Conservation (phyloP, 2,113 vertebrate genomes). For the Bujurquina vittata region DNA sequence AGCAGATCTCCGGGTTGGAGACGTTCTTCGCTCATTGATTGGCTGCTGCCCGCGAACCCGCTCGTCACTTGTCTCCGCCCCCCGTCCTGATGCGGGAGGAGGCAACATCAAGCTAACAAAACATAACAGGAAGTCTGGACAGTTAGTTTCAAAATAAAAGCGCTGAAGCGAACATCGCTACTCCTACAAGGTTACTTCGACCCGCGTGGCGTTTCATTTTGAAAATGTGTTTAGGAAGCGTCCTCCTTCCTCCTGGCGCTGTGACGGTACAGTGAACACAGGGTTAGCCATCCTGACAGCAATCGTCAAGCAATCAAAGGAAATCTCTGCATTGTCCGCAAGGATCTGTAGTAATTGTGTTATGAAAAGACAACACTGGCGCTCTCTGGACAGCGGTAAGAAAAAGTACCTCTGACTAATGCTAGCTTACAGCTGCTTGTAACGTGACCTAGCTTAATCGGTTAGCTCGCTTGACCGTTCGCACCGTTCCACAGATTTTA, state of each 20-base stretch:
- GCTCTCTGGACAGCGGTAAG: slow-evolving; percentile 51
- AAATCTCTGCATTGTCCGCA: background rate
- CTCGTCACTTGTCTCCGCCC: slow-evolving; percentile 25
- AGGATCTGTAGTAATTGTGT: slow-evolving; percentile 28
- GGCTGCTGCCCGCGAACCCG: slow-evolving; percentile 9
- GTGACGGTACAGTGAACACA: slow-evolving; percentile 18
- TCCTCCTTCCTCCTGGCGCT: background rate
- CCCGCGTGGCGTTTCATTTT: slow-evolving; percentile 27
- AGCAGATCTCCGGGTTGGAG: background rate
- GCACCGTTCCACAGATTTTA: background rate
- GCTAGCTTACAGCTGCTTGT: slow-evolving; percentile 6
- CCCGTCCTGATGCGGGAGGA: background rate
- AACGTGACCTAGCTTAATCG: slow-evolving; percentile 36
- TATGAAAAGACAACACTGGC: slow-evolving; percentile 56
- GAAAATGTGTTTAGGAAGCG: background rate
- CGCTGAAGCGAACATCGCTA: too few relatives aligned
- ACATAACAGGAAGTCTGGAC: background rate
- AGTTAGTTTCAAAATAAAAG: slow-evolving; percentile 15
- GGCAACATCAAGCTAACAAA: background rate
- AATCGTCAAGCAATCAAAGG: background rate
- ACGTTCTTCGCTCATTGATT: slow-evolving; percentile 49
- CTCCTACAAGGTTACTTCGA: background rate
- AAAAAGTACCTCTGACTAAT: background rate
- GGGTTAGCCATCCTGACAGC: slow-evolving; percentile 43
- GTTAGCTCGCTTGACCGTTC: slow-evolving; percentile 32